phyloP scores from a whole-genome alignment of 1,140 invertebrate genomes.

The Drosophila rufa region DNA sequence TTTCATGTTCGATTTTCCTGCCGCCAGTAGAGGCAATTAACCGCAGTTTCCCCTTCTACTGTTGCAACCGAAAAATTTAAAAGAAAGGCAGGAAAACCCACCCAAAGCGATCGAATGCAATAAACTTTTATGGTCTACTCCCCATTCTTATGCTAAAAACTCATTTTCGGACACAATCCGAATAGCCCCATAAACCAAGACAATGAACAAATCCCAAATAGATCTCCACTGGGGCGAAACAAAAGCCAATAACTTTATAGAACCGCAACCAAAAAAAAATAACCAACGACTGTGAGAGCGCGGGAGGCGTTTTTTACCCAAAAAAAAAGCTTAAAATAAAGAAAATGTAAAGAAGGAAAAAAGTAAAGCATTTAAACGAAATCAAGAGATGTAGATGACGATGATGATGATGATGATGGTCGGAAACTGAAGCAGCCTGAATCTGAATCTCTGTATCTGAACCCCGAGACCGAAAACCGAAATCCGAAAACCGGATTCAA shows the following conservation, averaged over 20 bases:
- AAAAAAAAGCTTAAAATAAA: constrained; percentile 25
- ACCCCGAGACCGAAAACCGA: constrained; percentile 49
- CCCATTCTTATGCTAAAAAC: constrained; percentile 77
- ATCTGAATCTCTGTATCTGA: constrained; percentile 33
- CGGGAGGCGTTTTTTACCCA: constrained; percentile 70
- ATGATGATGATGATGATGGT: constrained; percentile 59
- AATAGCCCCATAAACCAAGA: constrained; percentile 71
- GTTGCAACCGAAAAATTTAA: constrained; percentile 36
- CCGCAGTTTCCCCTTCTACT: constrained; percentile 29
- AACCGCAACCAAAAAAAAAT: constrained; percentile 51
- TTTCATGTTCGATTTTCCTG: constrained; percentile 43
- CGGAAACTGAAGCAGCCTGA: constrained; percentile 24
- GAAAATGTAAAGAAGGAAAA: constrained; percentile 34
- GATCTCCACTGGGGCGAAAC: constrained; percentile 56
- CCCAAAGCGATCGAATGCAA: constrained; percentile 62
- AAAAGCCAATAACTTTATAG: constrained; percentile 78
- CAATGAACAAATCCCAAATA: constrained; percentile 58
- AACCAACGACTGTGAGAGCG: constrained; percentile 66
- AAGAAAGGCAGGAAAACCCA: constrained; percentile 50
- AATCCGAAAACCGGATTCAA: constrained; percentile 76
- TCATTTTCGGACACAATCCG: constrained; percentile 45
- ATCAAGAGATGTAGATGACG: constrained; percentile 74
- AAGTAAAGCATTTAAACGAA: constrained; percentile 77
- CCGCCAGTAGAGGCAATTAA: constrained; percentile 33
- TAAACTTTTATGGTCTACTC: constrained; percentile 59